phyloP scores from a whole-genome alignment of 2,113 vertebrate species.

The Phrynosoma platyrhinos region DNA sequence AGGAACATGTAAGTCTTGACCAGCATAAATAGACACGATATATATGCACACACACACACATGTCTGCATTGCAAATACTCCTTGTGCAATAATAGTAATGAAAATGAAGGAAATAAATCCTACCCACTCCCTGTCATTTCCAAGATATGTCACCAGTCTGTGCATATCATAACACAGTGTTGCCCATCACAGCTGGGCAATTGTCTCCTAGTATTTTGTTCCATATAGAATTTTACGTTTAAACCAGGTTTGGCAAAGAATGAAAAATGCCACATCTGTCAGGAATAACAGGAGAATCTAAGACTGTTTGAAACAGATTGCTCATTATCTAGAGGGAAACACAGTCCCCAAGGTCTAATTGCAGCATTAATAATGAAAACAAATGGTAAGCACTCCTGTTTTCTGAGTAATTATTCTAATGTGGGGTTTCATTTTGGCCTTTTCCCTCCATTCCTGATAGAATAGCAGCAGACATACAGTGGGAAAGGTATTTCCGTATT shows the following conservation, averaged over 20 bases:
- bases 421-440: constrained; percentile 61
- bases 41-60: too few species aligned
- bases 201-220: constrained; percentile 33
- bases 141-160: neutral
- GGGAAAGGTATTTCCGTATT: constrained; percentile 54
- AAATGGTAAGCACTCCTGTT: constrained; percentile 63
- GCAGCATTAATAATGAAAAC: constrained; percentile 76
- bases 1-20: too few species aligned
- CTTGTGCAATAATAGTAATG: neutral
- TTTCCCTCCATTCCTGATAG: constrained; percentile 46
- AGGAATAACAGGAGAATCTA: constrained; percentile 39
- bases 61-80: neutral
- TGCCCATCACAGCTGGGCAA: neutral
- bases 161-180: neutral
- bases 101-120: neutral
- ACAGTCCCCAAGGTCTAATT: constrained; percentile 64
- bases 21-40: too few species aligned
- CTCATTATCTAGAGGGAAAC: constrained; percentile 69
- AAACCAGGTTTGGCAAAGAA: constrained; percentile 49
- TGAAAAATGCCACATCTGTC: constrained; percentile 56
- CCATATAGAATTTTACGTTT: constrained; percentile 53
- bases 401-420: constrained; percentile 69
- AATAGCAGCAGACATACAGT: constrained; percentile 60
- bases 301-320: constrained; percentile 56
- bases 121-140: neutral